These are phyloP conservation scores for Rhyacichthys aspro DNA, from an alignment of 2,797 vertebrate species.

Conservation along the genomic window DNA sequence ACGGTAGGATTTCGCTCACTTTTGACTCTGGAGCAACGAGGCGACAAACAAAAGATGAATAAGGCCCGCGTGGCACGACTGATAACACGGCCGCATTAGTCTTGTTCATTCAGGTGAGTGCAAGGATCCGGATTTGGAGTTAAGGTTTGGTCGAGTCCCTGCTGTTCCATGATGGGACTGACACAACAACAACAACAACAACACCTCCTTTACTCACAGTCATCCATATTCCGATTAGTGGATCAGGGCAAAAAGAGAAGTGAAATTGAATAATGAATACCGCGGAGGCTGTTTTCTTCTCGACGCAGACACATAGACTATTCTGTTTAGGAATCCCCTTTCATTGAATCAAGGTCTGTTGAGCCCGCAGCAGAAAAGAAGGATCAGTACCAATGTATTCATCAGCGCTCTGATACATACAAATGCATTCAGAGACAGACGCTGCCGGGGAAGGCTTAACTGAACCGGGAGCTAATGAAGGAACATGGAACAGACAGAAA, in stretches of 20 bases:
- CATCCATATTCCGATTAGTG: constrained; percentile 71
- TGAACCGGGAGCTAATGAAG: constrained; percentile 57
- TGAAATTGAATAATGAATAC: constrained; percentile 72
- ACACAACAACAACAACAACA: constrained; percentile 55
- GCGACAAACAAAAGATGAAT: constrained; percentile 43
- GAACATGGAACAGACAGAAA: constrained; percentile 29
- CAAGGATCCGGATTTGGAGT: constrained; percentile 36
- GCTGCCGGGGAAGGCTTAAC: constrained; percentile 49
- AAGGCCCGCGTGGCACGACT: constrained; percentile 43
- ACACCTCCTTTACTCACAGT: constrained; percentile 19
- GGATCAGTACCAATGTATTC: constrained; percentile 63
- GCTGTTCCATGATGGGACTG: constrained; percentile 41
- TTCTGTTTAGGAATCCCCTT: constrained; percentile 66
- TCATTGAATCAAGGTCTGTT: constrained; percentile 61
- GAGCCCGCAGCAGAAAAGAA: constrained; percentile 46
- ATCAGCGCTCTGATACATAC: constrained; percentile 58
- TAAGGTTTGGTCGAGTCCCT: too few species aligned
- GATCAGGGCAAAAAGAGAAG: constrained; percentile 52
- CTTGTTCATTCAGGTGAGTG: constrained; percentile 48
- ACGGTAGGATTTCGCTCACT: constrained; percentile 12
- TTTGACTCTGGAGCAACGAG: constrained; percentile 9
- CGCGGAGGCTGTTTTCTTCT: constrained; percentile 54
- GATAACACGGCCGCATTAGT: constrained; percentile 54
- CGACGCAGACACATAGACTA: constrained; percentile 57
- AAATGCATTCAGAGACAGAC: constrained; percentile 46